These are phyloP conservation scores for Muntiacus muntjak DNA, from an alignment of 2,113 vertebrate species.

Conservation along the genomic window DNA sequence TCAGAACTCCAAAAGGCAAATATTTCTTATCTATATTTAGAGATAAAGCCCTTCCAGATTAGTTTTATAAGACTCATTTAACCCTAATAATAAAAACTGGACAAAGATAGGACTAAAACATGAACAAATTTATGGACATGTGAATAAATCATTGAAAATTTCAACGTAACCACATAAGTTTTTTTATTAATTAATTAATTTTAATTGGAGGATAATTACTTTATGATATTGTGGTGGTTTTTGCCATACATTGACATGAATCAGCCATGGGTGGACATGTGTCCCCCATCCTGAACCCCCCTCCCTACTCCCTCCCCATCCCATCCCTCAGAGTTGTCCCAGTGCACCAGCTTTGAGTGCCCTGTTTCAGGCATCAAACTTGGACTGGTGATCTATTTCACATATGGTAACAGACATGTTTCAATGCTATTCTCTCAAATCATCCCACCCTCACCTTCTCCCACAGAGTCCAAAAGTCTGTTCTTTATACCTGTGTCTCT, in stretches of 20 bases:
- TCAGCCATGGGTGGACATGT: background rate
- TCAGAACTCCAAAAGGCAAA: background rate
- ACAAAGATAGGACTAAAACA: background rate
- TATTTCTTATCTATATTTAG: conserved; percentile 24
- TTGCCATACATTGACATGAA: background rate
- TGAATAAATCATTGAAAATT: background rate
- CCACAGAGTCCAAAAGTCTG: background rate
- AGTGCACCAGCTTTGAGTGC: background rate
- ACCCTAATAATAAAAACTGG: conserved; percentile 19
- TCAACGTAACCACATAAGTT: background rate
- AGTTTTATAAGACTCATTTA: conserved; percentile 38
- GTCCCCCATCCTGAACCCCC: background rate
- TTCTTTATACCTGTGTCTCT: background rate
- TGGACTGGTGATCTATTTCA: background rate
- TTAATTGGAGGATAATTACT: background rate
- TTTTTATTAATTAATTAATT: background rate
- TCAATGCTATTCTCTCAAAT: background rate
- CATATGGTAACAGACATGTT: background rate
- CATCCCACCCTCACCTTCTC: background rate
- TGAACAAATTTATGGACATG: background rate
- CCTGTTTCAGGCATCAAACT: background rate
- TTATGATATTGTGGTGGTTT: background rate
- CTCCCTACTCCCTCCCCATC: background rate
- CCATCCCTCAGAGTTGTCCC: background rate
- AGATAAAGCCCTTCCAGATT: conserved; percentile 6